These are phyloP conservation scores for Plutella xylostella DNA, from an alignment of 2,888 invertebrate genomes.

Conservation along the genomic window DNA sequence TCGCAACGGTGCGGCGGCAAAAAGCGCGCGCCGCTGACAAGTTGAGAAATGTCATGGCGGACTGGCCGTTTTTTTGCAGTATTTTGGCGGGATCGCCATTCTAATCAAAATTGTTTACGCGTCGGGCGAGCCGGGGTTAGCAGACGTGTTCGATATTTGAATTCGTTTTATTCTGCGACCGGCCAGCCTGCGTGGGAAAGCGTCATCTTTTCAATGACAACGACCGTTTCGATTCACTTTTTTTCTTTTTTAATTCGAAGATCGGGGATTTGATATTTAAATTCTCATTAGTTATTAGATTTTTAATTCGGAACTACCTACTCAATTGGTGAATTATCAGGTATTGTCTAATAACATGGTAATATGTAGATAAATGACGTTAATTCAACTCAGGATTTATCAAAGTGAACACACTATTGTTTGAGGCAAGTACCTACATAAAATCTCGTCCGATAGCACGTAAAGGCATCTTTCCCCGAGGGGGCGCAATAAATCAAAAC, in stretches of 20 bases:
- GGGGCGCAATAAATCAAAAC: constrained; percentile 60
- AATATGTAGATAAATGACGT: too few species aligned
- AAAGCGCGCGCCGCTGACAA: constrained; percentile 52
- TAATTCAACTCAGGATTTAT: too few species aligned
- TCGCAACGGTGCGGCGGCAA: constrained; percentile 49
- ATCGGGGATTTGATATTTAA: constrained; percentile 12
- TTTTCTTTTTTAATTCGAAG: constrained; percentile 26
- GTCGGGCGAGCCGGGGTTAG: constrained; percentile 25
- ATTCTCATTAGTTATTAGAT: constrained; percentile 2
- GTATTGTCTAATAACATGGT: too few species aligned
- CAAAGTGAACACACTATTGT: too few species aligned
- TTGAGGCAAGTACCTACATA: too few species aligned
- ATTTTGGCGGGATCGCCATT: constrained; percentile 60
- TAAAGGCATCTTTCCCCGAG: not conserved
- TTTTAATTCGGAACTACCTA: too few species aligned
- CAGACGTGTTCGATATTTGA: constrained; percentile 6
- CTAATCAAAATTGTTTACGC: constrained; percentile 71
- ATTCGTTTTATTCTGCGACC: constrained; percentile 27
- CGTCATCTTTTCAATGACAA: constrained; percentile 28
- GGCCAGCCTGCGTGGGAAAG: constrained; percentile 44
- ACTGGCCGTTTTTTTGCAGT: constrained; percentile 36
- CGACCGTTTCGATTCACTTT: constrained; percentile 23
- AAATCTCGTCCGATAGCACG: not conserved
- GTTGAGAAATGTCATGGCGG: constrained; percentile 51
- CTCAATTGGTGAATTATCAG: too few species aligned